Conservation (phyloP, 1,140 invertebrate species). For the Drosophila tropicalis region DNA sequence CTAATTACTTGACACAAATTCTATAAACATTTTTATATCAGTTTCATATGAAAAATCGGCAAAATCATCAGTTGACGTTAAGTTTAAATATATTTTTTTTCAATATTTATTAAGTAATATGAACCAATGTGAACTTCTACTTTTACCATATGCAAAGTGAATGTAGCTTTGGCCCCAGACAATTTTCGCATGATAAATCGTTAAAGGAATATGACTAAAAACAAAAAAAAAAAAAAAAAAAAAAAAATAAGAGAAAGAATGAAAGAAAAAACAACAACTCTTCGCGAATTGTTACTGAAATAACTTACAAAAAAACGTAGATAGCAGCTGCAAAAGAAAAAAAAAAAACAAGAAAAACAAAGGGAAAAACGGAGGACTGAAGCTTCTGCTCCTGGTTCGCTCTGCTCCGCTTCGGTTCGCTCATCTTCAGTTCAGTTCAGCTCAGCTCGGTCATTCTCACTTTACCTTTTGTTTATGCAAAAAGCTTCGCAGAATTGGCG, state of each 20-base stretch:
- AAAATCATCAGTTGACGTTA: no score
- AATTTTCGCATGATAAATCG: conserved; percentile 81
- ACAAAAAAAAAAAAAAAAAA: conserved; percentile 7
- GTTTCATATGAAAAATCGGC: no score
- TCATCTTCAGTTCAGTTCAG: neutral
- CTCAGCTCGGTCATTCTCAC: conserved; percentile 38
- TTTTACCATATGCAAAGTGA: conserved; percentile 69
- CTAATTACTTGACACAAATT: no score
- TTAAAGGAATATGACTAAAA: conserved; percentile 75
- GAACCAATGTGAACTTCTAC: conserved; percentile 15
- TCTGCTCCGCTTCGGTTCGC: neutral
- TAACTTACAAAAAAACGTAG: conserved; percentile 48
- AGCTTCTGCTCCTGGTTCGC: conserved; percentile 11
- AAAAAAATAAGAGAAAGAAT: neutral
- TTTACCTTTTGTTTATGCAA: conserved; percentile 74
- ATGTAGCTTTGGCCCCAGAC: conserved; percentile 59
- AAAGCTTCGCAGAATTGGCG: conserved; percentile 76
- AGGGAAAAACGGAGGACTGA: neutral
- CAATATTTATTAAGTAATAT: no score
- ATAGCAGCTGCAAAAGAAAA: conserved; percentile 22
- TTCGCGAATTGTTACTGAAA: conserved; percentile 75
- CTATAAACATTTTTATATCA: no score
- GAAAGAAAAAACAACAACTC: conserved; percentile 1
- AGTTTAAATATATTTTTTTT: neutral
- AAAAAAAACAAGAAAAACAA: neutral